phyloP scores from a whole-genome alignment of 2,797 vertebrate species.

The Pempheris klunzingeri region DNA sequence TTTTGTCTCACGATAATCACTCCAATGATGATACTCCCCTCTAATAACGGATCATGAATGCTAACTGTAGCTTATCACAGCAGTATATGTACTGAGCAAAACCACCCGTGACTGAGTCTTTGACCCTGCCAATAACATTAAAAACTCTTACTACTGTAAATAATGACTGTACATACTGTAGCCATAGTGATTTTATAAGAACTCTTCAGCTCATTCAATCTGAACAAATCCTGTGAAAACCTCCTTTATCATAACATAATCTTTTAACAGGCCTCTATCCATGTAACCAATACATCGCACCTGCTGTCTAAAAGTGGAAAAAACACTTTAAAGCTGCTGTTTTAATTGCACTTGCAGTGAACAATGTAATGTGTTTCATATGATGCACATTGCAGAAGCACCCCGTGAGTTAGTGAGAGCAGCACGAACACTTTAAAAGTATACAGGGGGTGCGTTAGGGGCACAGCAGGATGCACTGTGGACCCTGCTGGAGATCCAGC shows the following conservation, averaged over 20 bases:
- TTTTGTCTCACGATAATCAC: background rate
- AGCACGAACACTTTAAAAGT: slow-evolving; percentile 23
- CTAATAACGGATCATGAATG: background rate
- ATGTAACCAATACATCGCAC: slow-evolving; percentile 4
- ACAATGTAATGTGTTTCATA: slow-evolving; percentile 7
- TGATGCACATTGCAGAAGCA: slow-evolving; percentile 39
- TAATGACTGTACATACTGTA: background rate
- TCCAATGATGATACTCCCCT: slow-evolving; percentile 15
- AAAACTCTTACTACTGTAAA: slow-evolving; percentile 9
- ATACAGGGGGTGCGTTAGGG: background rate
- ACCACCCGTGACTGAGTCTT: background rate
- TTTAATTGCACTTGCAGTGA: slow-evolving; percentile 44
- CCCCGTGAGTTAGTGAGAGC: slow-evolving; percentile 10
- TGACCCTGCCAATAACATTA: background rate
- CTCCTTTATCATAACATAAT: background rate
- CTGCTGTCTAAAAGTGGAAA: background rate
- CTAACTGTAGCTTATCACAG: background rate
- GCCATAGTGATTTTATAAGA: background rate
- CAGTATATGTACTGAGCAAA: background rate
- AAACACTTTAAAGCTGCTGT: slow-evolving; percentile 33
- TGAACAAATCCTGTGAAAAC: background rate
- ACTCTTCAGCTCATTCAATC: slow-evolving; percentile 4
- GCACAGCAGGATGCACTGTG: slow-evolving; percentile 11
- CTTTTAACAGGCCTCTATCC: background rate
- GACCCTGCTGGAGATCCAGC: background rate